Base-by-base conservation (phyloP, 2,888 invertebrate species). In the Zygogramma bicolorata region DNA sequence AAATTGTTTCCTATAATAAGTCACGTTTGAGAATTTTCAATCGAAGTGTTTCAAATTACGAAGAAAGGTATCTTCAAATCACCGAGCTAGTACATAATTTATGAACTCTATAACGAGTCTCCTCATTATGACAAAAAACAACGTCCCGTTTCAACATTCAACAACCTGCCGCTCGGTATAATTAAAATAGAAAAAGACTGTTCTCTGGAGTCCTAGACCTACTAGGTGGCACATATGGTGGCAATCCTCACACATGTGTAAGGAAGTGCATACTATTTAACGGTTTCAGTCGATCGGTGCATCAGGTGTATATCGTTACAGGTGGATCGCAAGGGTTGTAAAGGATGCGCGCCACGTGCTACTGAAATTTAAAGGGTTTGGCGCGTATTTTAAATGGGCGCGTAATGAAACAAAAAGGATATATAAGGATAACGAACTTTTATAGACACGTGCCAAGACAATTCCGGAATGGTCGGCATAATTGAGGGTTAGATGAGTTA, bases 231-330 rank as follows among this genome's bases (percentile, higher is more conserved):
- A 79, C 80, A 80, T 77, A 80, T 80, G 81, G 68, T 63, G 70
- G 61, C 61, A 70, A 74, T 74, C 68, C 58, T 57, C 40, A 53
- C 70, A 58, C 70, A 74, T 73, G 71, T 70, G 68, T 70, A 71
- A 73, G 71, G 74, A 76, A 76, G 67, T 65, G 76, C 71, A 73
- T 73, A 65, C 53, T 38, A 63, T 73, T 77, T 81, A 83, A 83
- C 83, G 83, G 83, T 78, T 77, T 76, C 71, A 75, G 73, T 75
- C 74, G 76, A 79, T 76, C 74, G 76, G 75, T 77, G 80, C 78
- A 82, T 84, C 83, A 84, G 83, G 83, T 84, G 83, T 81, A 79
- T 79, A 80, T 79, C 79, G 81, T 80, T 80, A 83, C 84, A 84
- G 84, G 84, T 84, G 84, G 80, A 82, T 63, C 29, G 38, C 79